Conservation (phyloP, 2,113 vertebrate species). For the Oreochromis niloticus region DNA sequence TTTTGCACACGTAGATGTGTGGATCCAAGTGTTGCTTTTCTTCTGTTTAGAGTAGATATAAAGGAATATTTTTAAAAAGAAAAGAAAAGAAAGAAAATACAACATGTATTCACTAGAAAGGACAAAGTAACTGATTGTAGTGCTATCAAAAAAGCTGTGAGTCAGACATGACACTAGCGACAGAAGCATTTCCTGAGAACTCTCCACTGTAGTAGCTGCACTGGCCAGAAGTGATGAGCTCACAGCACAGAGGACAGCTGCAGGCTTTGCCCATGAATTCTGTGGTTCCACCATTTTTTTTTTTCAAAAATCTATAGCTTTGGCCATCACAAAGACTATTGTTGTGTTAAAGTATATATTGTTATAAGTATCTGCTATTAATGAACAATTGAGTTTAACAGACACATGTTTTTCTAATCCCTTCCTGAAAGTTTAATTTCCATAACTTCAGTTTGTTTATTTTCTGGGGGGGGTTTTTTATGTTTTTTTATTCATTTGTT, state of each 20-base stretch:
- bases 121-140: rapidly evolving
- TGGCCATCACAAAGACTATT: background rate
- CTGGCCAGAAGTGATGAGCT: background rate
- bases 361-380: background rate
- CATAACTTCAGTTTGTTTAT: background rate
- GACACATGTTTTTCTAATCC: background rate
- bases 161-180: background rate
- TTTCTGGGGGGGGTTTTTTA: background rate
- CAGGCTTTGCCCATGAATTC: background rate
- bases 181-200: background rate
- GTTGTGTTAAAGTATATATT: background rate
- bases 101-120: background rate
- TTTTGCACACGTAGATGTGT: background rate
- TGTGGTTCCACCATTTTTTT: background rate
- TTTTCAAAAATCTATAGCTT: background rate
- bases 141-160: background rate
- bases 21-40: background rate
- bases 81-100: rapidly evolving
- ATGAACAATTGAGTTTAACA: background rate
- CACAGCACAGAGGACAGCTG: rapidly evolving
- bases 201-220: background rate
- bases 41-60: background rate
- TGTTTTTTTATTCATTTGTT: background rate
- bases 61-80: background rate
- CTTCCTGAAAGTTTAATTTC: background rate